Conservation (phyloP, 2,113 vertebrate genomes). For the Rhabdomys dilectus region DNA sequence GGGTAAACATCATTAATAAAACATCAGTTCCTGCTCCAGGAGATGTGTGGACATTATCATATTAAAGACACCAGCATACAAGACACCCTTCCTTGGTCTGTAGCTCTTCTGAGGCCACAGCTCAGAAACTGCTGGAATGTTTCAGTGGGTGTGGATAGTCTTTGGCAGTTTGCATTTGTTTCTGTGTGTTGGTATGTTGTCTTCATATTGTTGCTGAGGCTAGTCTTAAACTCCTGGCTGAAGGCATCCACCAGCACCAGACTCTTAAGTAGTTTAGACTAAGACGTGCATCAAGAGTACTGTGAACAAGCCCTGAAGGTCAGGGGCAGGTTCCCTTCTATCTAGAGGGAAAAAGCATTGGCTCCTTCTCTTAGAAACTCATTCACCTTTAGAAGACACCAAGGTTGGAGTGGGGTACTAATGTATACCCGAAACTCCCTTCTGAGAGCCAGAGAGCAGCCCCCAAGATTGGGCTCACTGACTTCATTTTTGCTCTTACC, state of each 20-base stretch:
- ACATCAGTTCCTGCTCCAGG: constrained; percentile 2
- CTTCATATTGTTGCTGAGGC: not conserved
- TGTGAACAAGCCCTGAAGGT: not conserved
- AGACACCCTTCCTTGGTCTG: not conserved
- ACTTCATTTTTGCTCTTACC: not conserved
- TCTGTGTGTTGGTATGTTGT: not conserved
- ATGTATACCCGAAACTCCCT: not conserved
- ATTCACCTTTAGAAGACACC: not conserved
- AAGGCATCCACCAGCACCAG: not conserved
- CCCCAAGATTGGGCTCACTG: not conserved
- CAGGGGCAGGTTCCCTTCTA: not conserved
- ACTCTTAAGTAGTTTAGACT: not conserved
- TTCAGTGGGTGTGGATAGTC: not conserved
- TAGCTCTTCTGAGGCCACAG: not conserved
- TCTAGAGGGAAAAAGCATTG: not conserved
- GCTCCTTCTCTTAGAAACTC: not conserved
- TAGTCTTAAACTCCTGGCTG: not conserved
- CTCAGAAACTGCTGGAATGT: not conserved
- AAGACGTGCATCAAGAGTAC: not conserved
- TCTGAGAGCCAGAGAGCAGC: not conserved
- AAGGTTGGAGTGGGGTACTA: not conserved
- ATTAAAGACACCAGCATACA: not conserved
- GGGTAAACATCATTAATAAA: constrained; percentile 63
- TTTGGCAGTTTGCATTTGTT: not conserved
- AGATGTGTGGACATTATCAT: not conserved